Evolutionary conservation across 1,140 invertebrate species (phyloP).

Genomic region (Ectropis grisescens): DNA sequence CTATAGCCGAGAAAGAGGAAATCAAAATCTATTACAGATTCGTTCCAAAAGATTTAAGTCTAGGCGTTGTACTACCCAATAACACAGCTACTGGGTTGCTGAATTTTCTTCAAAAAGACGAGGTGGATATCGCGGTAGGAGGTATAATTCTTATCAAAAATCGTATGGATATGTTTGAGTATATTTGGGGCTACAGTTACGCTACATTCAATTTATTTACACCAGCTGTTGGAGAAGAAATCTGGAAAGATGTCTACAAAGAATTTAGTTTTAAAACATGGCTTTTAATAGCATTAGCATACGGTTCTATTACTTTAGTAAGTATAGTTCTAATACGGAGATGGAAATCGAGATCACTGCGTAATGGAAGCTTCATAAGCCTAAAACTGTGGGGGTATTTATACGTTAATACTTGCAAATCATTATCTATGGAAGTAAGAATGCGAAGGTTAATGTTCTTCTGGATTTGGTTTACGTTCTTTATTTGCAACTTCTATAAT

Average conservation of each 20-base stretch:
- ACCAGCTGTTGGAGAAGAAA: constrained; percentile 11
- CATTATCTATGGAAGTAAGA: constrained; percentile 15
- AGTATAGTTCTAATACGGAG: constrained; percentile 8
- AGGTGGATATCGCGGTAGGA: constrained; percentile 22
- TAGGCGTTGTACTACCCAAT: constrained; percentile 27
- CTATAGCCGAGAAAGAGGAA: constrained; percentile 13
- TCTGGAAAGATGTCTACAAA: constrained; percentile 30
- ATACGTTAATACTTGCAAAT: constrained; percentile 15
- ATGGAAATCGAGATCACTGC: too few relatives aligned
- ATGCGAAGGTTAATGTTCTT: constrained; percentile 18
- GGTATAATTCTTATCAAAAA: constrained; percentile 22
- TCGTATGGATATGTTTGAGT: constrained; percentile 23
- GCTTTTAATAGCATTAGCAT: constrained; percentile 17
- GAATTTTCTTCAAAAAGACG: constrained; percentile 10
- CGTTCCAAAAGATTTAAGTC: constrained; percentile 4
- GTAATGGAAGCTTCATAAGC: constrained; percentile 6
- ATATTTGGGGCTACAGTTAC: constrained; percentile 28
- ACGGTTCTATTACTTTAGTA: constrained; percentile 5
- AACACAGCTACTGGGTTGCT: constrained; percentile 22
- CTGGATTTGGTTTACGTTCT: constrained; percentile 43
- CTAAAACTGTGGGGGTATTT: constrained; percentile 31
- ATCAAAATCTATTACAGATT: constrained; percentile 13
- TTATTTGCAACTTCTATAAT: constrained; percentile 34
- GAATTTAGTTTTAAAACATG: constrained; percentile 26
- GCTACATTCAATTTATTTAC: constrained; percentile 23